A percentile compares a stretch with the other conserved stretches of the same genome.
Evolutionary conservation across 2,113 vertebrate species (phyloP).

Genomic region (Syngnathus scovelli): DNA sequence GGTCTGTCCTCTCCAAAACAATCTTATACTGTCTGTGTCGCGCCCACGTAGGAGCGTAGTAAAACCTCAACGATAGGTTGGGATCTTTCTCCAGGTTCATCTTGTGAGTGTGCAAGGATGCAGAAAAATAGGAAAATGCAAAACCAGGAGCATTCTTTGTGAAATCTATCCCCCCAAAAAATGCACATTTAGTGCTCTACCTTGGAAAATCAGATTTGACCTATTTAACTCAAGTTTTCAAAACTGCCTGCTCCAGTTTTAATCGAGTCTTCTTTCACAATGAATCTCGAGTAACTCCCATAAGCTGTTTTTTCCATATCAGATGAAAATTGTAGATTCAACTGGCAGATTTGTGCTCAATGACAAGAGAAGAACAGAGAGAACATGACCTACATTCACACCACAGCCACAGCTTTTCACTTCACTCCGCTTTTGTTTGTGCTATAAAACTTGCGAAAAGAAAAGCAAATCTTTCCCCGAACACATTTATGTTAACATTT

Average conservation of each 20-base stretch:
- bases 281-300: constrained; percentile 37
- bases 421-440: constrained; percentile 40
- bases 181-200: not conserved
- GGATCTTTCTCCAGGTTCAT: too few relatives aligned
- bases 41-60: too few relatives aligned
- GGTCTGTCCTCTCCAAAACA: too few relatives aligned
- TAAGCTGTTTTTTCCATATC: constrained; percentile 63
- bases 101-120: too few relatives aligned
- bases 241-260: constrained; percentile 10
- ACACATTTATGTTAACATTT: constrained; percentile 3
- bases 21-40: too few relatives aligned
- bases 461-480: not conserved
- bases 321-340: constrained; percentile 57
- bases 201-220: not conserved
- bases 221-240: not conserved
- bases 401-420: constrained; percentile 5
- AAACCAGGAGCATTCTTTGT: too few relatives aligned
- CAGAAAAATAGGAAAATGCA: too few relatives aligned
- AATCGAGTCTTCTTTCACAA: constrained; percentile 29
- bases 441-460: constrained; percentile 18
- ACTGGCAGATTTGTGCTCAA: constrained; percentile 40
- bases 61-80: too few relatives aligned
- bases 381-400: constrained; percentile 5
- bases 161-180: too few relatives aligned
- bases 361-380: constrained; percentile 27